Percentiles rank a stretch among this genome's conserved stretches.
Conservation (phyloP, 2,113 vertebrate species). For the Vanacampus margaritifer region DNA sequence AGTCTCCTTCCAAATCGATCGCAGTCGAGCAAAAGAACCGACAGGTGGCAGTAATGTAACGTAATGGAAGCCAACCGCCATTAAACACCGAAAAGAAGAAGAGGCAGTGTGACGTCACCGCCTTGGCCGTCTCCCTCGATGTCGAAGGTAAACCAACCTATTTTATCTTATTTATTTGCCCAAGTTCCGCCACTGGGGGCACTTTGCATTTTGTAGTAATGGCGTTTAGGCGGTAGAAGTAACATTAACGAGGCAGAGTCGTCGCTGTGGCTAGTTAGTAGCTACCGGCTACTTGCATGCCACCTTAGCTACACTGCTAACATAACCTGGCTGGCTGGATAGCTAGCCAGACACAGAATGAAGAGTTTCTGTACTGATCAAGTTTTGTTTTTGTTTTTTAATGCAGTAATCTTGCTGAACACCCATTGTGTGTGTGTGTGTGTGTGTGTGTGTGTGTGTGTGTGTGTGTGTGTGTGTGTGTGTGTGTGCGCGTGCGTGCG, state of each 20-base stretch:
- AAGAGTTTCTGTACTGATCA: not conserved
- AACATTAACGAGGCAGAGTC: no score
- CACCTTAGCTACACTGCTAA: not conserved
- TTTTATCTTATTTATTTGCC: not conserved
- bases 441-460: no score
- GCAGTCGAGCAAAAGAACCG: no score
- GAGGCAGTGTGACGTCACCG: not conserved
- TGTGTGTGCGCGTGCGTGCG: no score
- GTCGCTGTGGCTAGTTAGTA: not conserved
- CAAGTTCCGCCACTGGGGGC: not conserved
- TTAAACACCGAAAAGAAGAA: no score
- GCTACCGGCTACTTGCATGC: not conserved
- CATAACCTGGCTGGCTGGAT: not conserved
- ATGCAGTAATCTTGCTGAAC: not conserved
- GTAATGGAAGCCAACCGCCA: no score
- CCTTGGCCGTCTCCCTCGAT: not conserved
- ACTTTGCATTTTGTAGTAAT: not conserved
- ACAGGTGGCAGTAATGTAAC: no score
- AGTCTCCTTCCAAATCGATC: not conserved
- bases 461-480: no score
- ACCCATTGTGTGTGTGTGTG: no score
- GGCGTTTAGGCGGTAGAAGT: not conserved
- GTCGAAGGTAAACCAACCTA: not conserved
- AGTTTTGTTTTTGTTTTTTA: not conserved
- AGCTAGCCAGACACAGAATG: not conserved